Conservation (phyloP, 2,888 invertebrate species). For the Orchestes rusci region DNA sequence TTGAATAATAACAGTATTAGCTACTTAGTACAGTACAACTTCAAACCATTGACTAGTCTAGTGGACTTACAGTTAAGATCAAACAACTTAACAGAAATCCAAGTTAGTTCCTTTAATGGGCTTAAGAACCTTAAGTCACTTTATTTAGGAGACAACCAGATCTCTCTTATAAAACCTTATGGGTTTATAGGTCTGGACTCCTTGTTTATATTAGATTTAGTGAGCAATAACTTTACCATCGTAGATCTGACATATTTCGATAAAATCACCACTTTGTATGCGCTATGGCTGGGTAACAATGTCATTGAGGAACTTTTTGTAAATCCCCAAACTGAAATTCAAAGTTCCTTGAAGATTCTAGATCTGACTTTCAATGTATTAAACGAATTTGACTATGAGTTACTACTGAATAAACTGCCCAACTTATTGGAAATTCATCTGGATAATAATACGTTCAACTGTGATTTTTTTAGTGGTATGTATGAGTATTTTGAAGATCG, state of each 20-base stretch:
- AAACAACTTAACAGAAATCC: constrained; percentile 40
- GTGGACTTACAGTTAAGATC: constrained; percentile 39
- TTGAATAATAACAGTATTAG: constrained; percentile 41
- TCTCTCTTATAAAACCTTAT: constrained; percentile 38
- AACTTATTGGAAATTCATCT: constrained; percentile 37
- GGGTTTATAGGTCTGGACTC: constrained; percentile 40
- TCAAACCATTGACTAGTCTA: constrained; percentile 39
- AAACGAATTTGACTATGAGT: constrained; percentile 35
- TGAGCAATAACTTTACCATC: constrained; percentile 34
- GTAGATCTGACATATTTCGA: constrained; percentile 35
- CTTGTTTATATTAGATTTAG: constrained; percentile 38
- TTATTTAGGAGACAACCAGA: constrained; percentile 41
- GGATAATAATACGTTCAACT: constrained; percentile 37
- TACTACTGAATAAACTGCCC: constrained; percentile 36
- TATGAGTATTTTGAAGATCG: constrained; percentile 33
- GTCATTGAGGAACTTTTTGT: constrained; percentile 33
- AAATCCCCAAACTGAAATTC: constrained; percentile 31
- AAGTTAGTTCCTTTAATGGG: constrained; percentile 41
- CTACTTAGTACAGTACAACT: constrained; percentile 38
- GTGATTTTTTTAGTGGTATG: constrained; percentile 39
- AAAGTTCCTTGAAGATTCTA: constrained; percentile 33
- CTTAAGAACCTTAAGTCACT: constrained; percentile 38
- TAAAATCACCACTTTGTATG: constrained; percentile 34
- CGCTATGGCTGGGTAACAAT: constrained; percentile 39
- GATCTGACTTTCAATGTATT: constrained; percentile 38